Evolutionary conservation across 2,797 vertebrate genomes (phyloP), one percentile per base, ranked within the genome.

Genomic region (Sebastes kiyomatsui): DNA sequence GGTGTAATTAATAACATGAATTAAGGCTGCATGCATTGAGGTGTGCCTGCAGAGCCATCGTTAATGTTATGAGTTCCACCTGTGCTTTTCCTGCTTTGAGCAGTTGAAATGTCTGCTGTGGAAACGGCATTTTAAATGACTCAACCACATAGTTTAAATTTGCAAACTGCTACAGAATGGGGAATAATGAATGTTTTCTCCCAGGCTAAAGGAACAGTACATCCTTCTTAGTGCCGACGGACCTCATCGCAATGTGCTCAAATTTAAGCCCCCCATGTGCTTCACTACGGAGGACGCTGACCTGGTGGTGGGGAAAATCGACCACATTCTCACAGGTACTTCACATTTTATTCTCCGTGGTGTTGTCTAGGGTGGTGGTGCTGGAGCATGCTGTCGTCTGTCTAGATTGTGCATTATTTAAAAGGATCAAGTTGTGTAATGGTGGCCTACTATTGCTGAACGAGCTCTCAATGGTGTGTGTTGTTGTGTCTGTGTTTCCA

Each of bases 241-340:
- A 20, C 98, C 99, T 42, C 94, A 98, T 52, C 96, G 97, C 86
- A 99, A 99, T 5, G 96, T 99, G 67, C 95, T 99, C 12, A 99
- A 99, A 91, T 97, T 99, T 79, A 99, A 99, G 77, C 99, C 99
- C 1, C 99, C 99, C 0, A 94, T 99, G 97, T 99, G 98, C 91
- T 99, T 99, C 93, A 95, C 93, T 0, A 87, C 70, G 65, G 97
- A 97, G 81, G 96, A 99, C 59, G 97, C 97, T 5, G 96, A 97
- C 80, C 91, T 96, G 0, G 93, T 93, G 67, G 97, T 98, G 80
- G 94, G 94, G 38, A 95, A 96, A 32, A 96, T 99, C 0, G 97
- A 99, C 80, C 80, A 77, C 3, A 95, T 98, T 84, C 96, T 99
- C 72, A 97, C 97, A 91, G 98, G 99, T 99, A 85, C 7, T 7